phyloP scores from a whole-genome alignment of 1,140 invertebrate genomes.

The Planococcus citri region DNA sequence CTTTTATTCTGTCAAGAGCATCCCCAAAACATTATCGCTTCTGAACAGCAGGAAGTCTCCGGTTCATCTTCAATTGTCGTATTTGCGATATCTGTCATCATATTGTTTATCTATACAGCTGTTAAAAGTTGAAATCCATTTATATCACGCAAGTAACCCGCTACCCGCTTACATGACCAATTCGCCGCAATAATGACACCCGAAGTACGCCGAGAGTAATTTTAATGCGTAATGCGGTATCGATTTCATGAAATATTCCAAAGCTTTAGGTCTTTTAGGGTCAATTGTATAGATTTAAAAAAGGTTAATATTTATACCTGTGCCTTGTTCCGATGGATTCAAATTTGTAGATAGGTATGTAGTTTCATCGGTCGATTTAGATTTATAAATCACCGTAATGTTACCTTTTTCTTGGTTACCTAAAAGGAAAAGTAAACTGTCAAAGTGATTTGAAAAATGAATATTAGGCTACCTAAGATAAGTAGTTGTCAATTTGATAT shows the following conservation, averaged over 20 bases:
- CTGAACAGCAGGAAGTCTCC: background rate
- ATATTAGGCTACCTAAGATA: too few relatives aligned
- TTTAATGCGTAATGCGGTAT: background rate
- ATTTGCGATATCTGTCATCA: constrained; percentile 2
- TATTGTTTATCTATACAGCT: constrained; percentile 3
- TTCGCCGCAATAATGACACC: background rate
- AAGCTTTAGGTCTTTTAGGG: too few relatives aligned
- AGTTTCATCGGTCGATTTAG: too few relatives aligned
- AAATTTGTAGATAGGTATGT: too few relatives aligned
- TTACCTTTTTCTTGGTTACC: too few relatives aligned
- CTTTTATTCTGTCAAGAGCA: background rate
- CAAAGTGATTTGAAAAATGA: too few relatives aligned
- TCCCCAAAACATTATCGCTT: background rate
- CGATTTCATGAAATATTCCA: background rate
- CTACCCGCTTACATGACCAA: background rate
- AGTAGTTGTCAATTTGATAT: too few relatives aligned
- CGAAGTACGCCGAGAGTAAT: background rate
- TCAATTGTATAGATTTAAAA: too few relatives aligned
- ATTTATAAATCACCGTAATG: too few relatives aligned
- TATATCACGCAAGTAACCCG: background rate
- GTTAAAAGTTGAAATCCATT: background rate
- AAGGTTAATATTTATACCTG: too few relatives aligned
- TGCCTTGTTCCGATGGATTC: too few relatives aligned
- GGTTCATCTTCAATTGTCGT: background rate
- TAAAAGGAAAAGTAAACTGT: too few relatives aligned